phyloP scores from a whole-genome alignment of 2,888 invertebrate genomes.

The Euplagia quadripunctaria region DNA sequence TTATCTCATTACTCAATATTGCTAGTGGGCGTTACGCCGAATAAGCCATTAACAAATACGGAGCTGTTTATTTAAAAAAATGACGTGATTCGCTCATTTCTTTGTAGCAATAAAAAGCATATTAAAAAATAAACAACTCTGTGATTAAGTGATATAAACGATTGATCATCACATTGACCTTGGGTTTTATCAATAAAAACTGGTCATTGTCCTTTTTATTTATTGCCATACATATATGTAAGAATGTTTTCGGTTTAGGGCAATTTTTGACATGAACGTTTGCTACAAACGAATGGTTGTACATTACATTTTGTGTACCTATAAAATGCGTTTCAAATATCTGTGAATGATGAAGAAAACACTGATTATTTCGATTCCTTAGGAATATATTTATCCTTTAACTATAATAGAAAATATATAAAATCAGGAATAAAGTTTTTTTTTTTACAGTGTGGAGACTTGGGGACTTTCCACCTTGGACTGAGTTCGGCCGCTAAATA shows the following conservation, averaged over 20 bases:
- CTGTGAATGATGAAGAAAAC: too few species aligned
- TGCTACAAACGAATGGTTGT: neutral
- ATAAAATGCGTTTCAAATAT: too few species aligned
- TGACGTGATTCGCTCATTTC: neutral
- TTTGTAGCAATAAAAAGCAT: neutral
- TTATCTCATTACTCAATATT: too few species aligned
- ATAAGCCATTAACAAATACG: neutral
- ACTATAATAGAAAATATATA: too few species aligned
- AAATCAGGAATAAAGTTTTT: too few species aligned
- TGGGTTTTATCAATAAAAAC: neutral
- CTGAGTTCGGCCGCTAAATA: too few species aligned
- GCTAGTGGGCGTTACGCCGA: neutral
- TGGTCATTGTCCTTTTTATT: neutral
- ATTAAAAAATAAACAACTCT: neutral
- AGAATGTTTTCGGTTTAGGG: too few species aligned
- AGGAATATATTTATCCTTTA: too few species aligned
- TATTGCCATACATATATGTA: neutral
- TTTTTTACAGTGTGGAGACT: too few species aligned
- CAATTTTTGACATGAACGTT: neutral
- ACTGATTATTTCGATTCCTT: too few species aligned
- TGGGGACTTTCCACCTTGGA: too few species aligned
- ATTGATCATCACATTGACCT: constrained; percentile 1
- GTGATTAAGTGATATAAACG: neutral
- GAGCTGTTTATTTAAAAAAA: neutral
- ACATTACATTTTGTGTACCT: too few species aligned